phyloP scores from a whole-genome alignment of 2,888 invertebrate genomes.

The Celastrina argiolus region DNA sequence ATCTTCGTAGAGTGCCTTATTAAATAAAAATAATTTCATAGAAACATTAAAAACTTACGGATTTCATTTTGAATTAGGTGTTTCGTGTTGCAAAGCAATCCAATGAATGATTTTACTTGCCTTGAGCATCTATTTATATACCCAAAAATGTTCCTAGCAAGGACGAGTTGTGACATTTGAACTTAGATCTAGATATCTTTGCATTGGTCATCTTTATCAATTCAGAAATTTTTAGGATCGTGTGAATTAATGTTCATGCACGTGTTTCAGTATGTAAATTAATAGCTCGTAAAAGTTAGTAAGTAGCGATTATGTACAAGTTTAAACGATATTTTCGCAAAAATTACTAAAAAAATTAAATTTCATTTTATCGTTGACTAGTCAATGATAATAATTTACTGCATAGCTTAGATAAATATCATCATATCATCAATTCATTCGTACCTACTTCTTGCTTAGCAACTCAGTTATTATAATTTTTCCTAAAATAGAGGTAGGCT shows the following conservation, averaged over 20 bases:
- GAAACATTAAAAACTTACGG: conserved; percentile 52
- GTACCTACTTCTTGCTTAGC: too few relatives aligned
- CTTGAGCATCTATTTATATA: conserved; percentile 54
- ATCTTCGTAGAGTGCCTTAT: too few relatives aligned
- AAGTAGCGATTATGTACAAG: too few relatives aligned
- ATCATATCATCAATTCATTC: too few relatives aligned
- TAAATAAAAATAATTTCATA: background rate
- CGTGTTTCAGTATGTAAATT: background rate
- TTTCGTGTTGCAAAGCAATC: conserved; percentile 47
- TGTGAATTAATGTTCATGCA: background rate
- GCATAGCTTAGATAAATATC: too few relatives aligned
- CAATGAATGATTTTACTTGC: conserved; percentile 61
- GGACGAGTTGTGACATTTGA: conserved; percentile 72
- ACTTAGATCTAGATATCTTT: conserved; percentile 47
- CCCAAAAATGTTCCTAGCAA: conserved; percentile 45
- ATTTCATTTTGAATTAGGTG: conserved; percentile 66
- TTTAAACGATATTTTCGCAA: too few relatives aligned
- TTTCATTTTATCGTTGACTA: too few relatives aligned
- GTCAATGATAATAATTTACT: too few relatives aligned
- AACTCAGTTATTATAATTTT: too few relatives aligned
- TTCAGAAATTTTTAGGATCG: background rate
- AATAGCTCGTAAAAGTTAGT: too few relatives aligned
- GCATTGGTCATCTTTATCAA: background rate
- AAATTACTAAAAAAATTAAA: too few relatives aligned
- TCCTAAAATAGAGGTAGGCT: too few relatives aligned